Evolutionary conservation across 2,888 invertebrate species (phyloP).

Genomic region (Trissolcus japonicus): DNA sequence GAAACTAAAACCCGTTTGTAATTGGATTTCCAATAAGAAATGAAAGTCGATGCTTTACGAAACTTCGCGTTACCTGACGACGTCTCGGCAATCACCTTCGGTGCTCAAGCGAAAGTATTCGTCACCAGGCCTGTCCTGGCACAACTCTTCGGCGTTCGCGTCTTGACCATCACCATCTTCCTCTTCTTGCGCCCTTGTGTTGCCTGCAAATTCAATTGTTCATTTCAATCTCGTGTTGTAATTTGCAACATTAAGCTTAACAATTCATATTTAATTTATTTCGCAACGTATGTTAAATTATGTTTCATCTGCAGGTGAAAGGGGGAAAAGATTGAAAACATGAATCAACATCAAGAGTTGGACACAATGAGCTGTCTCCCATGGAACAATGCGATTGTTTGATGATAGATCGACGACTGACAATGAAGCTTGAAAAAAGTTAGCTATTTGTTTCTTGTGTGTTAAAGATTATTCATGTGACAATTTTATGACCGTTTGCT

Average conservation of each 20-base stretch:
- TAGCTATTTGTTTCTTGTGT: slow-evolving; percentile 28
- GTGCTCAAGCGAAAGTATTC: slow-evolving; percentile 92
- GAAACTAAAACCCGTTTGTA: slow-evolving; percentile 62
- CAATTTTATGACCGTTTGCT: slow-evolving; percentile 9
- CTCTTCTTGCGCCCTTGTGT: slow-evolving; percentile 82
- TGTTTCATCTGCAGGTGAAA: slow-evolving; percentile 14
- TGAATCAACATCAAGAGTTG: background rate
- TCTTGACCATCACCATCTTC: slow-evolving; percentile 81
- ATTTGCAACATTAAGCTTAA: too few relatives aligned
- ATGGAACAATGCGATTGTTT: slow-evolving; percentile 36
- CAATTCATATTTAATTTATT: background rate
- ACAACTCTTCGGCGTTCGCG: slow-evolving; percentile 86
- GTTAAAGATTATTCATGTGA: slow-evolving; percentile 25
- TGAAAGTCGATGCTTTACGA: slow-evolving; percentile 59
- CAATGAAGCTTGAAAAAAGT: slow-evolving; percentile 24
- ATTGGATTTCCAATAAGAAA: slow-evolving; percentile 59
- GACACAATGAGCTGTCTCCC: slow-evolving; percentile 29
- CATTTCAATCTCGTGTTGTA: background rate
- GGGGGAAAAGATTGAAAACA: slow-evolving; percentile 17
- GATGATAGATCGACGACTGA: slow-evolving; percentile 19
- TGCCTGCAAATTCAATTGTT: slow-evolving; percentile 56
- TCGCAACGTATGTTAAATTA: background rate
- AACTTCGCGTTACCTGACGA: slow-evolving; percentile 85
- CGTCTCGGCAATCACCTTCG: slow-evolving; percentile 93
- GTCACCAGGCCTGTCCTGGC: slow-evolving; percentile 91